Conservation (phyloP, 2,113 vertebrate species). For the Campylomormyrus numenius region DNA sequence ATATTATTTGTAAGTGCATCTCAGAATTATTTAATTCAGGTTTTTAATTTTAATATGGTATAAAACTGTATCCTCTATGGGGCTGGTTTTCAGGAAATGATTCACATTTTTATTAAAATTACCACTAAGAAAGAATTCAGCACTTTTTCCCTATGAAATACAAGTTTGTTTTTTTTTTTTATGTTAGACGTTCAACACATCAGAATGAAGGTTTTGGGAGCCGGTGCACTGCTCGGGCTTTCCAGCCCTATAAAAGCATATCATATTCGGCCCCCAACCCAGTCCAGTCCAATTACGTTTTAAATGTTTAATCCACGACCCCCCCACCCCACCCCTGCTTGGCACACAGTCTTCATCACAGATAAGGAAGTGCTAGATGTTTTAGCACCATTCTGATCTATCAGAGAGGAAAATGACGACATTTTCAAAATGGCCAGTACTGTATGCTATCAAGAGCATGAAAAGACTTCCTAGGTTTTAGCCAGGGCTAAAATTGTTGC, state of each 20-base stretch:
- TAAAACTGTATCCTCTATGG: neutral
- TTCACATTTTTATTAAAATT: neutral
- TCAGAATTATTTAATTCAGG: neutral
- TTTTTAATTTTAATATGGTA: neutral
- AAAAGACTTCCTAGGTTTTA: neutral
- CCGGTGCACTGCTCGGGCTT: rapidly evolving
- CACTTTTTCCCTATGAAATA: neutral
- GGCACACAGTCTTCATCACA: neutral
- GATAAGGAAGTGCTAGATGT: neutral
- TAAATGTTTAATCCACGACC: neutral
- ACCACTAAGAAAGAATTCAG: neutral
- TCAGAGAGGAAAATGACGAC: neutral
- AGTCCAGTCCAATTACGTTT: neutral
- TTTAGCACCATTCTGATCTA: neutral
- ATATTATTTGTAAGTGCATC: neutral
- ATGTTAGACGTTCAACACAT: neutral
- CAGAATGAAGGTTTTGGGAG: neutral
- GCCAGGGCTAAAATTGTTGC: neutral
- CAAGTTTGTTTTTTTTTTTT: neutral
- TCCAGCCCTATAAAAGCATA: neutral
- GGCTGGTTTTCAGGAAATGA: neutral
- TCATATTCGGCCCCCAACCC: neutral
- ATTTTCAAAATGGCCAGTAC: neutral
- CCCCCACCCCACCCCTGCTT: neutral
- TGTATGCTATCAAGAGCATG: neutral